Conservation (phyloP, 64 coral and sea anemone genomes). For the Stylophora pistillata region DNA sequence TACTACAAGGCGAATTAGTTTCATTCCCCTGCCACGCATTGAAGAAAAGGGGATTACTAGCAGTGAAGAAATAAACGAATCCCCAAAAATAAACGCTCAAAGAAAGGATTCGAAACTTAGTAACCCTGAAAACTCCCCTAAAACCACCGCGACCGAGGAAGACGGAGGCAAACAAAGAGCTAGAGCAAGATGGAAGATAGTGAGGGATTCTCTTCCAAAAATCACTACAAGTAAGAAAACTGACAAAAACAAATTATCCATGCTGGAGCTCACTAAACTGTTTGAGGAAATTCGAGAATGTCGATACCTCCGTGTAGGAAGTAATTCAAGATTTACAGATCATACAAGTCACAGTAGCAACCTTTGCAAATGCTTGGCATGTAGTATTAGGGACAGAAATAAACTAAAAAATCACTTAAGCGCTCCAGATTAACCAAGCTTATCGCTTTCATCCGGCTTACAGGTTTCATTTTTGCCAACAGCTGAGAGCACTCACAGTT, state of each 20-base stretch:
- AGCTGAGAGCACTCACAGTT: no score
- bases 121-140: background rate
- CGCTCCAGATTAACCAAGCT: slow-evolving; percentile 46
- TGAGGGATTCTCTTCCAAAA: slow-evolving; percentile 62
- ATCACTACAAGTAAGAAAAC: slow-evolving; percentile 60
- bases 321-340: slow-evolving; percentile 61
- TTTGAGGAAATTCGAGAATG: slow-evolving; percentile 84
- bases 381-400: slow-evolving; percentile 62
- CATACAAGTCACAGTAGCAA: slow-evolving; percentile 29
- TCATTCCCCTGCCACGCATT: background rate
- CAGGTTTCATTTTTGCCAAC: background rate
- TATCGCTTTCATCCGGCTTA: background rate
- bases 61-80: background rate
- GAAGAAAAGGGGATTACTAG: background rate
- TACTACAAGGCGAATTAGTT: background rate
- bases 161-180: slow-evolving; percentile 60
- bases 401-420: slow-evolving; percentile 81
- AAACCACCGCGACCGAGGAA: slow-evolving; percentile 43
- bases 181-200: slow-evolving; percentile 60
- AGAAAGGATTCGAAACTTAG: background rate
- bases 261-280: slow-evolving; percentile 68
- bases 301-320: slow-evolving; percentile 80
- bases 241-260: slow-evolving; percentile 72
- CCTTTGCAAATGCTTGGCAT: slow-evolving; percentile 73
- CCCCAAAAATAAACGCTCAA: background rate